A percentile compares a stretch with the other conserved stretches of the same genome.
Evolutionary conservation across 2,113 vertebrate genomes (phyloP).

Genomic region (Jaculus jaculus): DNA sequence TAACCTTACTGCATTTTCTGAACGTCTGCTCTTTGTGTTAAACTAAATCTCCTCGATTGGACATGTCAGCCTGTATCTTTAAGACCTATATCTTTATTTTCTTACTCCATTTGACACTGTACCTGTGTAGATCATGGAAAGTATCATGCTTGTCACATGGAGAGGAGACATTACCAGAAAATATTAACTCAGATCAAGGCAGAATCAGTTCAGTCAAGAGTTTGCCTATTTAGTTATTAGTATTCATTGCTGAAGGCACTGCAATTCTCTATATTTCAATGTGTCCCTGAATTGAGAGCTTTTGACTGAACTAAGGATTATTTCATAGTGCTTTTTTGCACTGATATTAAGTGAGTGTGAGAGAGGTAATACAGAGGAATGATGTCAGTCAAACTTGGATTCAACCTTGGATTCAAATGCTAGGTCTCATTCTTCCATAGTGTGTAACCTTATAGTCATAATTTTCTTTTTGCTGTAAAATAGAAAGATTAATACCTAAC

Average conservation of each 20-base stretch:
- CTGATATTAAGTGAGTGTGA: neutral
- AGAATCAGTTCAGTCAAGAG: neutral
- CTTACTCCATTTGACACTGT: neutral
- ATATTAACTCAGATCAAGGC: neutral
- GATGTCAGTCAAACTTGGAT: constrained; percentile 1
- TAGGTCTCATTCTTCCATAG: neutral
- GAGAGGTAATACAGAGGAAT: neutral
- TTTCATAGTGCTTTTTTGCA: neutral
- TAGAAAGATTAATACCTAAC: neutral
- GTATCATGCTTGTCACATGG: neutral
- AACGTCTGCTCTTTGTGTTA: constrained; percentile 26
- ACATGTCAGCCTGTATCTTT: neutral
- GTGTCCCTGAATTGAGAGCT: constrained; percentile 13
- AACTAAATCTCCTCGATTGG: neutral
- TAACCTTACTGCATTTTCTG: neutral
- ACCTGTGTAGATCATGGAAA: neutral
- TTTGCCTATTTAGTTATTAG: neutral
- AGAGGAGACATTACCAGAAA: neutral
- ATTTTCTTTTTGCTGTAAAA: constrained; percentile 16
- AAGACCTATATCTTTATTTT: neutral
- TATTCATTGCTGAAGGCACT: neutral
- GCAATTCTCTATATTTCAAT: neutral
- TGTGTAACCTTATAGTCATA: neutral
- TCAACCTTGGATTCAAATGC: neutral
- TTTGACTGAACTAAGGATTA: neutral